Conservation (phyloP, 2,797 vertebrate species). For the Luscinia megarhynchos region DNA sequence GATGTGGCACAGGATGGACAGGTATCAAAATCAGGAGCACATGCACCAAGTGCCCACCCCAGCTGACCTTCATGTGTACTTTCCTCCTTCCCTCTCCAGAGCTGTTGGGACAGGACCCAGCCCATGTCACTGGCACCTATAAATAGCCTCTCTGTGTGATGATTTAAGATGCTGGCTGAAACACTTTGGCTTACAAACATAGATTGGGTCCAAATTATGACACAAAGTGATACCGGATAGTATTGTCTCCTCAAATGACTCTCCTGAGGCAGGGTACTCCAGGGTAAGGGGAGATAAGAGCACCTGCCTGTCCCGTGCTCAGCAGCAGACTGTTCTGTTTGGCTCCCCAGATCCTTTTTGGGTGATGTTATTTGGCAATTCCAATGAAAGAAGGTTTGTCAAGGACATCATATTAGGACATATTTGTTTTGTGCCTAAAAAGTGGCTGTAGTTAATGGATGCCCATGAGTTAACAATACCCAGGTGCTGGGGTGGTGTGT, state of each 20-base stretch:
- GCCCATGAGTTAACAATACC: background rate
- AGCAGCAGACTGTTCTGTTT: background rate
- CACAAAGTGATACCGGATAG: background rate
- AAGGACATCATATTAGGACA: background rate
- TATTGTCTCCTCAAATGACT: background rate
- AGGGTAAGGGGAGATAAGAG: background rate
- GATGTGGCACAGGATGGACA: background rate
- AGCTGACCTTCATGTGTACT: accelerated
- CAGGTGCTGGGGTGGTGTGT: accelerated
- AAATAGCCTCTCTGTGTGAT: background rate
- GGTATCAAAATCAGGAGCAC: background rate
- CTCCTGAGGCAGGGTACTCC: background rate
- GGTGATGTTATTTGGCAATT: background rate
- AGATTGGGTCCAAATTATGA: background rate
- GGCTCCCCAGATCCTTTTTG: background rate
- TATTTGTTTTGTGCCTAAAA: background rate
- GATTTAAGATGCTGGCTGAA: background rate
- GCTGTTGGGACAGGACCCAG: background rate
- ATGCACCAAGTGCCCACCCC: background rate
- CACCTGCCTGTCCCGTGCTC: background rate
- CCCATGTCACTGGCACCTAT: background rate
- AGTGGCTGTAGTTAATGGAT: background rate
- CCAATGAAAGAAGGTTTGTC: background rate
- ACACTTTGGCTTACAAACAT: background rate
- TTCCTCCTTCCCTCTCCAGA: background rate